Conservation (phyloP, 2,113 vertebrate genomes). For the Xenotilapia flavipinnis region DNA sequence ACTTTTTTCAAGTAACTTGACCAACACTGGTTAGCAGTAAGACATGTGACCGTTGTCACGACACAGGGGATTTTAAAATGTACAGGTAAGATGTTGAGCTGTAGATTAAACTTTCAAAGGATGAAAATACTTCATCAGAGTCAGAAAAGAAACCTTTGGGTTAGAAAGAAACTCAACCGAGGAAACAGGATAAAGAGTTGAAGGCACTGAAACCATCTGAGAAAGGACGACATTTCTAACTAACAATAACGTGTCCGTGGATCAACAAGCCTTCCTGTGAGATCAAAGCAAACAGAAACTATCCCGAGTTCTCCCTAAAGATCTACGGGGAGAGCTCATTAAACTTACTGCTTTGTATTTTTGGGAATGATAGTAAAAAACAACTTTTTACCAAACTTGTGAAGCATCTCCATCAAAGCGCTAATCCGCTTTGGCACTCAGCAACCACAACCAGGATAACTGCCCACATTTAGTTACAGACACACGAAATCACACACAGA, state of each 20-base stretch:
- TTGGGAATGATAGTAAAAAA: background rate
- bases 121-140: background rate
- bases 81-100: too few species aligned
- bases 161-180: background rate
- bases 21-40: background rate
- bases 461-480: background rate
- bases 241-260: conserved; percentile 21
- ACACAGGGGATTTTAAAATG: background rate
- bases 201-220: background rate
- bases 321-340: conserved; percentile 6
- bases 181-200: background rate
- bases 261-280: background rate
- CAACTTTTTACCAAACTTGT: background rate
- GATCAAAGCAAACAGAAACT: background rate
- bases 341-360: background rate
- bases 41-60: background rate
- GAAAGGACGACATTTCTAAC: conserved; percentile 46
- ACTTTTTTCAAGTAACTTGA: too few species aligned
- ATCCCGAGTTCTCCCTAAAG: background rate
- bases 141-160: background rate
- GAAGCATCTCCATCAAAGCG: conserved; percentile 13
- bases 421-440: background rate
- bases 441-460: background rate
- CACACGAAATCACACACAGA: background rate
- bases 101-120: background rate